phyloP scores from a whole-genome alignment of 2,888 invertebrate species.

The Ochropleura plecta region DNA sequence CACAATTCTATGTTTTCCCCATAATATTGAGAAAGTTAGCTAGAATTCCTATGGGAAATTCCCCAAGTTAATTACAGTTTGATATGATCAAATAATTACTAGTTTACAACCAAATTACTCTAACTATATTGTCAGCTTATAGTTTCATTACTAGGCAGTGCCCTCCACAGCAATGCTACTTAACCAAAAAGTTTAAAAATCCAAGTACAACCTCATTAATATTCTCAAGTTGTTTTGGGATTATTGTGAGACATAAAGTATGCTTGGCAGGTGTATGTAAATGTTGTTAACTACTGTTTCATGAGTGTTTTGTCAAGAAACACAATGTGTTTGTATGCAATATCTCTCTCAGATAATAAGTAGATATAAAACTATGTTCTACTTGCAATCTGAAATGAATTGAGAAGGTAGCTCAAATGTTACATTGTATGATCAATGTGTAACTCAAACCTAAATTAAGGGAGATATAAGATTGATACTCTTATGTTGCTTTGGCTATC shows the following conservation, averaged over 20 bases:
- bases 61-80: constrained; percentile 39
- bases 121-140: constrained; percentile 11
- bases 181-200: constrained; percentile 5
- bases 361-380: background rate
- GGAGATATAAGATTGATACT: background rate
- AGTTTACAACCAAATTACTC: constrained; percentile 26
- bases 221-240: constrained; percentile 52
- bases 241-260: constrained; percentile 44
- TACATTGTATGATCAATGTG: background rate
- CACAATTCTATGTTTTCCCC: constrained; percentile 5
- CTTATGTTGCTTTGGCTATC: background rate
- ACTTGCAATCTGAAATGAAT: background rate
- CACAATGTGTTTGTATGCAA: constrained; percentile 16
- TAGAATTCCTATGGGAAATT: constrained; percentile 40
- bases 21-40: background rate
- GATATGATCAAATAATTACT: constrained; percentile 54
- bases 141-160: constrained; percentile 3
- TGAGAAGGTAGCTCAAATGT: background rate
- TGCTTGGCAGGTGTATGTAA: constrained; percentile 58
- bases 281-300: constrained; percentile 37
- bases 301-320: constrained; percentile 22
- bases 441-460: background rate
- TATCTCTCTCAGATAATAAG: constrained; percentile 4
- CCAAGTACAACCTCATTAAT: constrained; percentile 49
- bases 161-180: background rate